Percentiles rank a stretch among this genome's conserved stretches.
phyloP scores from a whole-genome alignment of 92 coral and sea anemone species.

The Scolanthus callimorphus region DNA sequence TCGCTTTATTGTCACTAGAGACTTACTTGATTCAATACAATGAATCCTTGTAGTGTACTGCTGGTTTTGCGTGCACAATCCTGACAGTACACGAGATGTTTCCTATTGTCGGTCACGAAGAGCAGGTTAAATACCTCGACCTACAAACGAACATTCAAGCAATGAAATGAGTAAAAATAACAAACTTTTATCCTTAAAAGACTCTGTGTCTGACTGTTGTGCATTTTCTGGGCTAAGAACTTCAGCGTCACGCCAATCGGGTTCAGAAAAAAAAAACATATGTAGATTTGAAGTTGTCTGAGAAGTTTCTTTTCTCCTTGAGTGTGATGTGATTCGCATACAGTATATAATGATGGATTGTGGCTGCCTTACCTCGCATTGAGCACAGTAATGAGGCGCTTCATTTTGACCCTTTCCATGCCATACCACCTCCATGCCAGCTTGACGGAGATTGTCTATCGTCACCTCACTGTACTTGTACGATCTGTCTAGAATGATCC shows the following conservation, averaged over 20 bases:
- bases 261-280: too few relatives aligned
- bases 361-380: conserved; percentile 94
- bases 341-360: too few relatives aligned
- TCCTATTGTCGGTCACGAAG: conserved; percentile 90
- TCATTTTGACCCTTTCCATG: conserved; percentile 90
- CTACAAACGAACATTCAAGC: conserved; percentile 32
- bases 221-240: too few relatives aligned
- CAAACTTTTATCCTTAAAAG: too few relatives aligned
- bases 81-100: conserved; percentile 95
- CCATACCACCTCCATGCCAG: conserved; percentile 81
- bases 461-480: conserved; percentile 87
- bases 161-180: too few relatives aligned
- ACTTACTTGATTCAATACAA: conserved; percentile 94
- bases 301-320: too few relatives aligned
- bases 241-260: too few relatives aligned
- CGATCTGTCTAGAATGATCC: conserved; percentile 79
- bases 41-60: conserved; percentile 78
- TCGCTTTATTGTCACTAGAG: too few relatives aligned
- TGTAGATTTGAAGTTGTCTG: too few relatives aligned
- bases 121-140: conserved; percentile 92
- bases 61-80: conserved; percentile 99
- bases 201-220: too few relatives aligned
- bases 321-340: too few relatives aligned
- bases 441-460: conserved; percentile 68
- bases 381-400: conserved; percentile 88